Conservation (phyloP, 2,888 invertebrate species). For the Mimachlamys varia region DNA sequence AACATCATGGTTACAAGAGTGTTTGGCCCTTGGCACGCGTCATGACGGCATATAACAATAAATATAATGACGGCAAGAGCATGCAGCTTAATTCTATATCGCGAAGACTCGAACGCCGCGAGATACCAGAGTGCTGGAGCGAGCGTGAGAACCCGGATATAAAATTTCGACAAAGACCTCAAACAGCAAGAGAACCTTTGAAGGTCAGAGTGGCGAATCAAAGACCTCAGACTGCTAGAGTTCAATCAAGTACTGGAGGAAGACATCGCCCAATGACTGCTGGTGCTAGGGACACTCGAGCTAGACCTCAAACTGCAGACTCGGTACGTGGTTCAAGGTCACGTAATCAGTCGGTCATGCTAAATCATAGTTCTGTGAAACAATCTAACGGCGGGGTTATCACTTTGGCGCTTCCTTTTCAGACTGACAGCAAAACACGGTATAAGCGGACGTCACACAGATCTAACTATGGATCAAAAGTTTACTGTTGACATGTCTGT, state of each 20-base stretch:
- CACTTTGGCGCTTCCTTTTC: neutral
- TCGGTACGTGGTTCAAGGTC: neutral
- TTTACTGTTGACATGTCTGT: neutral
- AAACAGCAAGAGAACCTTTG: neutral
- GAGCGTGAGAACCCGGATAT: neutral
- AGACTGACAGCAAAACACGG: slow-evolving; percentile 3
- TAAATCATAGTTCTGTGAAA: neutral
- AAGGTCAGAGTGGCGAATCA: neutral
- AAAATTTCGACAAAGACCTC: neutral
- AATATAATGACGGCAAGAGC: slow-evolving; percentile 50
- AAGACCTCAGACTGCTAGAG: neutral
- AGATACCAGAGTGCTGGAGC: neutral
- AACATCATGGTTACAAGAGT: slow-evolving; percentile 64
- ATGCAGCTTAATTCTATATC: slow-evolving; percentile 53
- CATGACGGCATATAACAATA: slow-evolving; percentile 58
- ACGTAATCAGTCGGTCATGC: neutral
- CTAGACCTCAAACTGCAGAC: neutral
- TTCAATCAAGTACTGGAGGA: neutral
- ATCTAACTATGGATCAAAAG: neutral
- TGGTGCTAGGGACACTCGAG: neutral
- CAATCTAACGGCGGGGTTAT: neutral
- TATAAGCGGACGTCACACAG: neutral
- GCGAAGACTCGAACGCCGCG: slow-evolving; percentile 42
- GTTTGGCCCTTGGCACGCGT: slow-evolving; percentile 66
- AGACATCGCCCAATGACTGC: neutral